A percentile compares a stretch with the other conserved stretches of the same genome.
phyloP scores from a whole-genome alignment of 2,888 invertebrate genomes.

The Eupithecia abbreviata region DNA sequence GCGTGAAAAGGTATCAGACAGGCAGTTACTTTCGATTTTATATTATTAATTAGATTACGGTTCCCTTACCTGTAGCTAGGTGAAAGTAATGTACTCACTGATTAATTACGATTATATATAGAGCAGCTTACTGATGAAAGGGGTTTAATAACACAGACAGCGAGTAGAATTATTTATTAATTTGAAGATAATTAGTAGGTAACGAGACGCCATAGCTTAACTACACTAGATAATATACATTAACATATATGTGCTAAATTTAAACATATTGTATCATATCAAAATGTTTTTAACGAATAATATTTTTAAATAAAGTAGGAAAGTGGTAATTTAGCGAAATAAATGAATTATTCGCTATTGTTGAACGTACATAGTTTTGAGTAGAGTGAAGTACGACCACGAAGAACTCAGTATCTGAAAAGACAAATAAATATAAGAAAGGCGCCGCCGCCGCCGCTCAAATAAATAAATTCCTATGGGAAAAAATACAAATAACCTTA shows the following conservation, averaged over 20 bases:
- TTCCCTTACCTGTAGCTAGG: no score
- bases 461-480: no score
- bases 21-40: no score
- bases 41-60: no score
- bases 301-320: not conserved
- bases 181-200: not conserved
- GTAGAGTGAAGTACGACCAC: constrained; percentile 67
- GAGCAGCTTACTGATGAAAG: not conserved
- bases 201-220: not conserved
- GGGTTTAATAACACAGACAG: not conserved
- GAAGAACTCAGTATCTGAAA: constrained; percentile 65
- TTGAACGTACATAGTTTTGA: constrained; percentile 52
- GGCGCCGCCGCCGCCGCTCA: no score
- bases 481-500: no score
- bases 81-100: no score
- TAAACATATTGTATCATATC: not conserved
- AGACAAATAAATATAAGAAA: not conserved
- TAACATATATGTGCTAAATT: not conserved
- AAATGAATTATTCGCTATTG: not conserved
- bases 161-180: not conserved
- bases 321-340: not conserved
- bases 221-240: no score
- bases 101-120: not conserved
- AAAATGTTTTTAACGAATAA: not conserved
- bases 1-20: no score